These are phyloP conservation scores for Saxidomus purpurata DNA, from an alignment of 1,140 invertebrate species.

Conservation along the genomic window DNA sequence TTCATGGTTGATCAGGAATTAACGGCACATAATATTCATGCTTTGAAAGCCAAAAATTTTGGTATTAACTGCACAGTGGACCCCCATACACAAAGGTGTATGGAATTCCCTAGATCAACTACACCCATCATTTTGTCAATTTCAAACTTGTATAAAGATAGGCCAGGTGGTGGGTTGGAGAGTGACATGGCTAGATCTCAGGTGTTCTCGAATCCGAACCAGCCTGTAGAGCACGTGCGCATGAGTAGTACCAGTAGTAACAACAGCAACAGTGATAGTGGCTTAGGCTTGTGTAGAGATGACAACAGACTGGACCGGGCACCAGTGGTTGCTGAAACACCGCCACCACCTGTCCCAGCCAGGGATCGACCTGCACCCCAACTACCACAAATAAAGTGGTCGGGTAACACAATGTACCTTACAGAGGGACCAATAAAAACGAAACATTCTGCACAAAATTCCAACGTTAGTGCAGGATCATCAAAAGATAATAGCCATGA, in stretches of 20 bases:
- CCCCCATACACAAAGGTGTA: conserved; percentile 90
- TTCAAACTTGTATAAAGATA: conserved; percentile 83
- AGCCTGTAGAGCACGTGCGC: conserved; percentile 64
- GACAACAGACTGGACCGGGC: conserved; percentile 90
- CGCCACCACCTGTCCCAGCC: conserved; percentile 45
- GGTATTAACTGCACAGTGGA: conserved; percentile 91
- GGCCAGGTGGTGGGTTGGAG: conserved; percentile 85
- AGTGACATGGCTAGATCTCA: conserved; percentile 79
- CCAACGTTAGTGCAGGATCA: neutral
- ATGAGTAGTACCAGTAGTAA: conserved; percentile 87
- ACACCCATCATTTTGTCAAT: conserved; percentile 92
- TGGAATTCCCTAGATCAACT: conserved; percentile 96
- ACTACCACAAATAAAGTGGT: conserved; percentile 61
- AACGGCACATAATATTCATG: conserved; percentile 91
- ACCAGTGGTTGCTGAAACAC: conserved; percentile 93
- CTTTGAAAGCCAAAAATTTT: conserved; percentile 92
- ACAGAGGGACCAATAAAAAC: conserved; percentile 56
- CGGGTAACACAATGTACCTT: conserved; percentile 62
- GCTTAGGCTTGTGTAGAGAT: conserved; percentile 95
- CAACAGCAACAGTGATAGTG: conserved; percentile 97
- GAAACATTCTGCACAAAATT: conserved; percentile 1
- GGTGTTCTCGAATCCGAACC: conserved; percentile 87
- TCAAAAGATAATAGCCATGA: neutral
- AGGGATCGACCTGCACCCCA: conserved; percentile 38
- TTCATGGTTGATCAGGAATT: conserved; percentile 96